Base-by-base conservation (phyloP, 23 tunicate species). In the Corella eumyota region DNA sequence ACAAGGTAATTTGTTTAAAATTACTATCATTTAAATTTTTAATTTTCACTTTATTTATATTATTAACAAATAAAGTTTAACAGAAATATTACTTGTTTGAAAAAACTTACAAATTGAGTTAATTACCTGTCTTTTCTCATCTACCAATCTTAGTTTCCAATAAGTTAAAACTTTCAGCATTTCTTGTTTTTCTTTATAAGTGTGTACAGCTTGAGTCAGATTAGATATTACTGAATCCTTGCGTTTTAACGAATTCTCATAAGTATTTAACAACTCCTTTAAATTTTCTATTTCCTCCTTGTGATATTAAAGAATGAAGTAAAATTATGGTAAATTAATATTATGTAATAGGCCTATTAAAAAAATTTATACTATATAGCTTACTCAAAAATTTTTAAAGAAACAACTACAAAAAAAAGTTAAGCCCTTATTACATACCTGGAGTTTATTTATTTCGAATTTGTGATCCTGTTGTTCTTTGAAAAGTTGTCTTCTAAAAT, bases 141-240 rank as follows among this genome's bases (percentile, higher is more conserved):
- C 85, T 13, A 32, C 61, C 69, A 77, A 9, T 33, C 85, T 49
- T 36, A 77, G 36, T 51, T 77, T 77, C 85, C 85, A 77, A 13
- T 48, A 52, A 53, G 74, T 26, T 44, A 77, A 24, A 6, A 60
- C 74, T 22, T 45, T 47, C 34, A 62, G 29, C 85, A 77, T 77
- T 33, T 77, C 85, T 31, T 71, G 68, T 33, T 63, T 56, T 27
- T 77, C 85, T 2, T 69, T 75, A 33, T 63, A 52, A 53, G 85
- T 77, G 38, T 77, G 85, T 28, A 77, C 47, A 15, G 85, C 76
- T 25, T 75, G 34, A 9, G 85, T 77, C 58, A 77, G 62, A 38
- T 77, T 77, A 17, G 76, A 69, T 21, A 77, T 77, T 17, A 77
- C 85, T 1, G 65, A 50, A 36, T 77, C 85, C 37, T 77, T 77